Evolutionary conservation across 2,113 vertebrate genomes (phyloP).

Genomic region (Antechinus flavipes): DNA sequence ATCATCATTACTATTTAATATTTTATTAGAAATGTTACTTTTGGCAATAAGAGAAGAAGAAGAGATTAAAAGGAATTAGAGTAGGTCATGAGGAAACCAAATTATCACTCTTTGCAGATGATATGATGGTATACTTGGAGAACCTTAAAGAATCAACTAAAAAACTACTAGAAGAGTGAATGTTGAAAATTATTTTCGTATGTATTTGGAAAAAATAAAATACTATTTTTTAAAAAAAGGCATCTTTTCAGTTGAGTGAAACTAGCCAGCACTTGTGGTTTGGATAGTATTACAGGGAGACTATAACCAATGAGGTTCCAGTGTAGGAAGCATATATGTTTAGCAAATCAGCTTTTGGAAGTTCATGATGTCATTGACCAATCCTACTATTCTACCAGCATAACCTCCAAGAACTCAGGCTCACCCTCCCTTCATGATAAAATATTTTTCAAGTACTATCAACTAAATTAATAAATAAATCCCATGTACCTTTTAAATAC

Average conservation of each 20-base stretch:
- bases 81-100: too few relatives aligned
- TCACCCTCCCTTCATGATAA: background rate
- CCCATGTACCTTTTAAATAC: background rate
- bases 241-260: background rate
- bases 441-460: background rate
- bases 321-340: background rate
- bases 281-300: background rate
- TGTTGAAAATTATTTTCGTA: too few relatives aligned
- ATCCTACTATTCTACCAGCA: background rate
- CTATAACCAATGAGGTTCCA: background rate
- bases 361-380: background rate
- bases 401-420: background rate
- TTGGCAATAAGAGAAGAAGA: too few relatives aligned
- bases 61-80: too few relatives aligned
- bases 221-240: too few relatives aligned
- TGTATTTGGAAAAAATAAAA: too few relatives aligned
- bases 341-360: background rate
- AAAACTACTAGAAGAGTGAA: too few relatives aligned
- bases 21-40: too few relatives aligned
- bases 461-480: background rate
- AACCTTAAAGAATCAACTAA: too few relatives aligned
- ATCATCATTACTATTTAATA: too few relatives aligned
- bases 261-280: background rate
- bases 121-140: too few relatives aligned
- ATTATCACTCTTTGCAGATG: too few relatives aligned